Evolutionary conservation across 1,140 invertebrate species (phyloP), one percentile per base, ranked within the genome.

Genomic region (Phocides pigmalion): DNA sequence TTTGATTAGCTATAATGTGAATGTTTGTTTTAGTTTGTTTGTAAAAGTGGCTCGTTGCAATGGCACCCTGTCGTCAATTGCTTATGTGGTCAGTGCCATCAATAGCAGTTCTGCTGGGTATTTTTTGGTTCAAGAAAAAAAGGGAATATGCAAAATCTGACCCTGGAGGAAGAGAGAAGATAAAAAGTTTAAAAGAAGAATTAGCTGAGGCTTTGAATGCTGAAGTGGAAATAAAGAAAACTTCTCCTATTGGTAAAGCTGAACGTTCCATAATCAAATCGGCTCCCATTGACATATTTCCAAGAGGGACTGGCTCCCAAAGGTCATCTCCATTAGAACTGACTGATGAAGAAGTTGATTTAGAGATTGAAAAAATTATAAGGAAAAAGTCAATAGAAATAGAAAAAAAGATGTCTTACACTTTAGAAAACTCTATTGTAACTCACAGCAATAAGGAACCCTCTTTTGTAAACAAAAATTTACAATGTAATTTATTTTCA

Each of bases 111-210:
- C 84, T 94, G 66, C 87, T 94, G 74, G 93, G 93, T 70, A 93
- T 94, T 80, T 93, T 94, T 76, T 94, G 93, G 94, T 94, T 93
- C 92, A 93, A 91, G 90, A 93, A 92, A 89, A 93, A 93, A 87
- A 92, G 92, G 84, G 89, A 89, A 69, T 90, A 85, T 78, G 86
- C 89, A 71, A 92, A 91, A 84, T 90, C 89, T 91, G 91, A 92
- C 90, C 90, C 91, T 62, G 90, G 91, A 68, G 90, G 90, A 89
- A 92, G 89, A 84, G 88, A 91, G 87, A 91, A 73, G 68, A 82
- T 87, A 82, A 92, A 92, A 84, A 88, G 76, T 74, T 79, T 92
- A 58, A 84, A 87, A 80, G 84, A 92, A 73, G 90, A 93, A 70
- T 72, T 92, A 58, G 89, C 90, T 68, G 88, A 91, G 62, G 88